A percentile compares a stretch with the other conserved stretches of the same genome.
Conservation (phyloP, 30 jellyfish, hydroid and myxozoan species). For the Sanderia malayensis region DNA sequence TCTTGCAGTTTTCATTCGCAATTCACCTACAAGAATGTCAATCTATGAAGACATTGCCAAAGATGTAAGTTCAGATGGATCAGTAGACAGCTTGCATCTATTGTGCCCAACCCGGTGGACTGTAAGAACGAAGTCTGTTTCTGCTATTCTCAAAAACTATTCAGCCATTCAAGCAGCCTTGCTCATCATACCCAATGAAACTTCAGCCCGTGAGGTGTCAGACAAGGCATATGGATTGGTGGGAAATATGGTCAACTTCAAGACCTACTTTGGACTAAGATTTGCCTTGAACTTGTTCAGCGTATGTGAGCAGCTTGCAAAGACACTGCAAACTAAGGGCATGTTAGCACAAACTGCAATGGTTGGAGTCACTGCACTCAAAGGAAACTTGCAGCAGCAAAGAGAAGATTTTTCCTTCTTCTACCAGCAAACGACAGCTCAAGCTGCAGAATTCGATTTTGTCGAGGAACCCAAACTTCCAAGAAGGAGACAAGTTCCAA, state of each 20-base stretch:
- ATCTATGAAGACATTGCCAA: slow-evolving; percentile 25
- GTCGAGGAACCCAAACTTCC: slow-evolving; percentile 24
- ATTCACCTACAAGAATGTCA: slow-evolving; percentile 23
- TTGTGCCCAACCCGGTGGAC: slow-evolving; percentile 27
- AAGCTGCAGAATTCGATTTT: slow-evolving; percentile 10
- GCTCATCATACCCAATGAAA: slow-evolving; percentile 15
- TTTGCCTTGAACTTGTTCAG: slow-evolving; percentile 16
- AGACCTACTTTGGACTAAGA: neutral
- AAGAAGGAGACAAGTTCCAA: slow-evolving; percentile 24
- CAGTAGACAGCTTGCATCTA: slow-evolving; percentile 9
- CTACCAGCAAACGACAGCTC: slow-evolving; percentile 7
- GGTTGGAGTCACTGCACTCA: slow-evolving; percentile 31
- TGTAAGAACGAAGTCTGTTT: slow-evolving; percentile 1
- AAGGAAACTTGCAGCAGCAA: slow-evolving; percentile 25
- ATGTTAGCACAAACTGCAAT: slow-evolving; percentile 15
- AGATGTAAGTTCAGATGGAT: slow-evolving; percentile 11
- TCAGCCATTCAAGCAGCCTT: slow-evolving; percentile 21
- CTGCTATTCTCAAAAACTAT: slow-evolving; percentile 9
- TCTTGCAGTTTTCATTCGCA: slow-evolving; percentile 42
- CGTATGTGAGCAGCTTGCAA: slow-evolving; percentile 31
- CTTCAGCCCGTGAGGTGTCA: slow-evolving; percentile 10
- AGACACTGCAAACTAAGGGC: slow-evolving; percentile 13
- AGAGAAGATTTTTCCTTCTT: slow-evolving; percentile 12
- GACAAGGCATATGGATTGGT: slow-evolving; percentile 22
- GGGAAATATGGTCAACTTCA: slow-evolving; percentile 10